Evolutionary conservation across 1,140 invertebrate species (phyloP).

Genomic region (Metopolophium dirhodum): DNA sequence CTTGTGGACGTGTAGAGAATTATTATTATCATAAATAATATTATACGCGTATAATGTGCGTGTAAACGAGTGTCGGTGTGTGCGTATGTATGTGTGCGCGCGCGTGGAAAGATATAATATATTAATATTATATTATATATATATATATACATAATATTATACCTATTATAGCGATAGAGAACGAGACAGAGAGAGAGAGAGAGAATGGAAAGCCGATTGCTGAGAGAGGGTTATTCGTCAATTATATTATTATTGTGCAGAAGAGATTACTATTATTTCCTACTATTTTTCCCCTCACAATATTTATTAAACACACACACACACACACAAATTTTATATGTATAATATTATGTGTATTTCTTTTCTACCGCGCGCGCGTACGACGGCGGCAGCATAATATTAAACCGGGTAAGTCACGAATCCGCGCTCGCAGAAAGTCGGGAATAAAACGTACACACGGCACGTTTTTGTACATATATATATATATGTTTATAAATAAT

Average conservation of each 20-base stretch:
- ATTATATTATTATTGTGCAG: slow-evolving; percentile 31
- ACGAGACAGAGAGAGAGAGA: slow-evolving; percentile 11
- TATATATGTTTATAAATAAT: not conserved
- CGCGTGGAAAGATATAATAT: not conserved
- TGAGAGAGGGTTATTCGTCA: slow-evolving; percentile 32
- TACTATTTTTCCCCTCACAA: not conserved
- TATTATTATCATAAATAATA: slow-evolving; percentile 38
- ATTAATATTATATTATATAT: not conserved
- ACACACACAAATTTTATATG: too few species aligned
- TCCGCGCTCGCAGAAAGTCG: slow-evolving; percentile 25
- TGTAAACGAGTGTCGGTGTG: not conserved
- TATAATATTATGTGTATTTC: not conserved
- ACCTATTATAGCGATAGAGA: not conserved
- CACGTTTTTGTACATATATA: not conserved
- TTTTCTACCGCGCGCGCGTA: not conserved
- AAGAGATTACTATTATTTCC: slow-evolving; percentile 25
- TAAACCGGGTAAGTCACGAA: slow-evolving; percentile 44
- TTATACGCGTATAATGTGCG: not conserved
- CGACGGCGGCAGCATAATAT: not conserved
- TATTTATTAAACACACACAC: not conserved
- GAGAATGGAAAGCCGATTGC: slow-evolving; percentile 16
- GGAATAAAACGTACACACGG: not conserved
- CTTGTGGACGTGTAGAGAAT: slow-evolving; percentile 29
- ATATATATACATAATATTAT: not conserved
- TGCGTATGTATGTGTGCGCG: not conserved